A percentile compares a stretch with the other conserved stretches of the same genome.
phyloP scores from a whole-genome alignment of 2,113 vertebrate genomes.

The Nesospiza acunhae region DNA sequence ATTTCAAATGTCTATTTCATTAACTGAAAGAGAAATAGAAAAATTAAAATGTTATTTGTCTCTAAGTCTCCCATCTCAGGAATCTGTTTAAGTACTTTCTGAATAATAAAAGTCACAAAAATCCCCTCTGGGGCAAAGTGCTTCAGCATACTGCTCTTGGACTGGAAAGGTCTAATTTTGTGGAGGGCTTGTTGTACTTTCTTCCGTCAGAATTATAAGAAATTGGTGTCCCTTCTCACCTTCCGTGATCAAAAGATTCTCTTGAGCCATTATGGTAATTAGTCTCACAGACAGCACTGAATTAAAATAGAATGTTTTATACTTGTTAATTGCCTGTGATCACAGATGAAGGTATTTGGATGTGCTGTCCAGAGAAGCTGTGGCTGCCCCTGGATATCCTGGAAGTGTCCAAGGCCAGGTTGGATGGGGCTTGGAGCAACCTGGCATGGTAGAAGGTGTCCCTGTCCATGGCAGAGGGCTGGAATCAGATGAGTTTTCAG shows the following conservation, averaged over 20 bases:
- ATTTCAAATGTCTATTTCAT: background rate
- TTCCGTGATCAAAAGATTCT: background rate
- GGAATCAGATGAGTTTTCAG: background rate
- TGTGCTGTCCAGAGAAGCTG: background rate
- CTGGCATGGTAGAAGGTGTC: rapidly evolving
- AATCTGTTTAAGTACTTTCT: background rate
- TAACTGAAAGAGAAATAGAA: background rate
- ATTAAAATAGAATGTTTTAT: background rate
- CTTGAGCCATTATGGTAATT: background rate
- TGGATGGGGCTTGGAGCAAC: rapidly evolving
- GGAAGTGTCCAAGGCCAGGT: rapidly evolving
- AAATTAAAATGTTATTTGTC: background rate
- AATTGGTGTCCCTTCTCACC: background rate
- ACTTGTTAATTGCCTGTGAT: background rate
- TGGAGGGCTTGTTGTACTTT: background rate
- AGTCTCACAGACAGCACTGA: background rate
- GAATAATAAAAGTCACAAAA: background rate
- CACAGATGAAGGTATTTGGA: background rate
- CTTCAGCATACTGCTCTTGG: background rate
- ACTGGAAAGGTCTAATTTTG: background rate
- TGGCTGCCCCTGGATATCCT: background rate
- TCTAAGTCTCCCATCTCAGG: background rate
- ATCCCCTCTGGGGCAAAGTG: background rate
- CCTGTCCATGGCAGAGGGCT: rapidly evolving
- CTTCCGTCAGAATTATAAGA: background rate